phyloP scores from a whole-genome alignment of 2,797 vertebrate genomes.

The Spheniscus humboldti region DNA sequence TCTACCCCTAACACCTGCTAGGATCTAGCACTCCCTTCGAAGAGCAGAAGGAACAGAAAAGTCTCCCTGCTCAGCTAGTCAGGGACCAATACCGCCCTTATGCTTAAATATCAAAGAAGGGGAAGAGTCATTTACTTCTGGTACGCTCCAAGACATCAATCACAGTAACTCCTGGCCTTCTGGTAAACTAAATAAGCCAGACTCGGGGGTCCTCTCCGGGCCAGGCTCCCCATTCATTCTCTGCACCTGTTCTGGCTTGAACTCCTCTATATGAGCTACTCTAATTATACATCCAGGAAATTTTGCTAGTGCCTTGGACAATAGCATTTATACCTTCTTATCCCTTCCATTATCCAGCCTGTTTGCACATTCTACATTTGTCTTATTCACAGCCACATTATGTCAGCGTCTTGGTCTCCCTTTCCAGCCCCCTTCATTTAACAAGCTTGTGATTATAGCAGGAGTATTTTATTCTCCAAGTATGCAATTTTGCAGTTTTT shows the following conservation, averaged over 20 bases:
- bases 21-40: background rate
- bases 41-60: background rate
- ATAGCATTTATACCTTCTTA: background rate
- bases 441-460: background rate
- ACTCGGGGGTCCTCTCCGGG: background rate
- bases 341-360: background rate
- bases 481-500: background rate
- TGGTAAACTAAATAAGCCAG: background rate
- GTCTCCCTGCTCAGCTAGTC: background rate
- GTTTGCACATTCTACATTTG: background rate
- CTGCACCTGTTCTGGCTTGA: conserved; percentile 1
- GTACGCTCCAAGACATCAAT: background rate
- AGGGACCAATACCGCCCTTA: background rate
- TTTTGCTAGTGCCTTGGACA: background rate
- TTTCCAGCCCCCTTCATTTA: background rate
- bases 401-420: background rate
- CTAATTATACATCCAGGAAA: background rate
- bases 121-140: background rate
- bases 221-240: conserved; percentile 36
- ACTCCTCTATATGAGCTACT: background rate
- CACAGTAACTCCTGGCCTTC: background rate
- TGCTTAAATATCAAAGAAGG: background rate
- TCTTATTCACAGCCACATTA: background rate
- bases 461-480: background rate
- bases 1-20: background rate